phyloP scores from a whole-genome alignment of 2,888 invertebrate genomes.

The Polymixis lichenea region DNA sequence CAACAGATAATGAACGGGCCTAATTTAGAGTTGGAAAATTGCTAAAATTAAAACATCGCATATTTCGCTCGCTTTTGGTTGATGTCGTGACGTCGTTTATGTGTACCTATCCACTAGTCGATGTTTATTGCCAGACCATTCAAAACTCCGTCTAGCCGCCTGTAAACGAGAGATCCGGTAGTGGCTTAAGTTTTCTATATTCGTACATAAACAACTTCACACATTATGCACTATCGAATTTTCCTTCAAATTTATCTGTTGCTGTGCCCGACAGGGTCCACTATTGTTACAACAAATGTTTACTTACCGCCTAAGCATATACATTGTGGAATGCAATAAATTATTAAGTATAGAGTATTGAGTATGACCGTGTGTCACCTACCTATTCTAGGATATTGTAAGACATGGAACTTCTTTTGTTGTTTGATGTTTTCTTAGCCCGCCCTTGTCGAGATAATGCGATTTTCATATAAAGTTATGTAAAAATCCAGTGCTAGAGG shows the following conservation, averaged over 20 bases:
- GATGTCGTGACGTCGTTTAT: not conserved
- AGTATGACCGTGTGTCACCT: too few species aligned
- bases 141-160: not conserved
- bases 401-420: constrained; percentile 39
- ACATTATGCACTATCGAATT: not conserved
- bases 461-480: constrained; percentile 81
- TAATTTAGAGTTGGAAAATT: not conserved
- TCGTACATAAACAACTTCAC: not conserved
- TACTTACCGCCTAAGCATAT: too few species aligned
- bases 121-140: not conserved
- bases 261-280: too few species aligned
- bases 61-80: not conserved
- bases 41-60: not conserved
- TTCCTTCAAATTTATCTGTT: too few species aligned
- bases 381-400: not conserved
- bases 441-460: constrained; percentile 70
- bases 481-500: constrained; percentile 71
- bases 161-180: not conserved
- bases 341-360: too few species aligned
- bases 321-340: too few species aligned
- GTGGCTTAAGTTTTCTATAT: not conserved
- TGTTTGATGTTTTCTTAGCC: constrained; percentile 8
- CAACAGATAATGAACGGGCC: not conserved
- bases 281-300: too few species aligned
- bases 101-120: too few species aligned